Conservation (phyloP, 2,888 invertebrate genomes). For the Amblyjoppa proteus region DNA sequence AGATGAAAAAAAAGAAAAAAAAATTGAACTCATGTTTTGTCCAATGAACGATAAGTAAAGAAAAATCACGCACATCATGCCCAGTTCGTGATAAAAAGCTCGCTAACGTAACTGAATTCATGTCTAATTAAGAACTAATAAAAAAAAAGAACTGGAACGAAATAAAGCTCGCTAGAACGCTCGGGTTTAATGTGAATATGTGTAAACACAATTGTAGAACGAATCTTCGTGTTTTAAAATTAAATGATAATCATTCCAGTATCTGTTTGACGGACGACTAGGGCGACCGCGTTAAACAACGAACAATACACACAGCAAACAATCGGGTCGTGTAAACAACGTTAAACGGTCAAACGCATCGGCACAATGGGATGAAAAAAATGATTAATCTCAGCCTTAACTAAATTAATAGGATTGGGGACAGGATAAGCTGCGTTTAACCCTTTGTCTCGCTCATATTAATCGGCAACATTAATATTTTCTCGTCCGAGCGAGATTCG, state of each 20-base stretch:
- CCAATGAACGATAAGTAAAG: constrained; percentile 16
- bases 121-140: constrained; percentile 52
- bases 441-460: constrained; percentile 5
- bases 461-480: background rate
- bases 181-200: constrained; percentile 39
- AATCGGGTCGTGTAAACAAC: constrained; percentile 63
- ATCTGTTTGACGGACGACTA: constrained; percentile 58
- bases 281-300: constrained; percentile 47
- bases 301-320: constrained; percentile 51
- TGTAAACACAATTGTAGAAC: constrained; percentile 39
- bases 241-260: constrained; percentile 61
- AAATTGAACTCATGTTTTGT: constrained; percentile 10
- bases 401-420: constrained; percentile 38
- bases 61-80: constrained; percentile 65
- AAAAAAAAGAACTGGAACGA: constrained; percentile 35
- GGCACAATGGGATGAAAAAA: constrained; percentile 55
- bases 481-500: background rate
- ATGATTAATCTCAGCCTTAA: constrained; percentile 58
- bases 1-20: constrained; percentile 11
- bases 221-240: constrained; percentile 39
- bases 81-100: constrained; percentile 59
- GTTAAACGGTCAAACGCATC: constrained; percentile 73
- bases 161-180: constrained; percentile 56
- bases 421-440: constrained; percentile 35
- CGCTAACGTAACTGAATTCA: constrained; percentile 48